Evolutionary conservation across 2,797 vertebrate species (phyloP), one percentile per base, ranked within the genome.

Genomic region (Esox masquinongy): DNA sequence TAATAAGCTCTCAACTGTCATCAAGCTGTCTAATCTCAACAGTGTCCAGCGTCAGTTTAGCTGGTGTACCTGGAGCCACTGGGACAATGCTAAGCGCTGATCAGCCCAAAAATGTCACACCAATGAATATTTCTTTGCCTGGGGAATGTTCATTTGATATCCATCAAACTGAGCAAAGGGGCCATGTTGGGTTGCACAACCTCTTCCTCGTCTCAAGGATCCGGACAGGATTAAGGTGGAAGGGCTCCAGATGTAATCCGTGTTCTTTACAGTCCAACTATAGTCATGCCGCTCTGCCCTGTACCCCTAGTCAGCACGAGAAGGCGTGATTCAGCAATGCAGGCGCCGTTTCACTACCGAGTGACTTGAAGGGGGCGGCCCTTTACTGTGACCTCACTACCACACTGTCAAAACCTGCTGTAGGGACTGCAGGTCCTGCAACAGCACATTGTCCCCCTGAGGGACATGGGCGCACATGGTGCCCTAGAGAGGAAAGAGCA

Each of bases 21-120:
- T 79, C 74, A 69, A 69, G 70, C 76, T 77, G 79, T 68, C 51
- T 77, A 76, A 76, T 78, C 63, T 43, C 34, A 63, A 70, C 26
- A 59, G 68, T 74, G n/a, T 12, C 16, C 26, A 68, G 24, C 53
- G 29, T 12, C 36, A 50, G 71, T 51, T 64, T 12, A 47, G 63
- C 26, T n/a, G 26, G 17, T 22, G 53, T 34, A 72, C 61, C 74
- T 47, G 68, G 43, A 72, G 70, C 43, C 43, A 68, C 39, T 59
- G 43, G 29, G 64, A 69, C 47, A 14, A 19, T 2, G 50, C 14
- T 66, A 73, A 73, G 47, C 39, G 64, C 17, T 4, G 49, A 22
- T 2, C 11, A 68, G 14, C 15, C n/a, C 14, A 22, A 43, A 11
- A 4, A 14, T 51, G 53, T 72, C 69, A 26, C 22, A 19, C 34